These are phyloP conservation scores for Gymnorhina tibicen DNA, from an alignment of 2,113 vertebrate genomes.

Conservation along the genomic window DNA sequence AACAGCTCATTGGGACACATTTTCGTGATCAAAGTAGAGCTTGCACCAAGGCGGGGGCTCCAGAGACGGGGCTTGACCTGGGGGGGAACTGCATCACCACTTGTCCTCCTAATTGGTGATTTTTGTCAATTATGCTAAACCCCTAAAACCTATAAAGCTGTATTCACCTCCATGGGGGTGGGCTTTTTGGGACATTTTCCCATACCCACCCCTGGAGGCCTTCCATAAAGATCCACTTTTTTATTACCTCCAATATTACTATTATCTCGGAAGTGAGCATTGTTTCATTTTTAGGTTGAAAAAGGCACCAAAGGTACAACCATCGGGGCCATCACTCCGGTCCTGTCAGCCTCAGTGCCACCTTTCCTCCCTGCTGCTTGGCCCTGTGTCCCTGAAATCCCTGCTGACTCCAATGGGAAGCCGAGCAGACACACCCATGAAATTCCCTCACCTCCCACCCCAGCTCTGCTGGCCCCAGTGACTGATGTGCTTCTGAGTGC, in stretches of 20 bases:
- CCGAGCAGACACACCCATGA: background rate
- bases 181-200: background rate
- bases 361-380: background rate
- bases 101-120: background rate
- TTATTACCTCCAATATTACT: no score
- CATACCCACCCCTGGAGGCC: background rate
- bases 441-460: background rate
- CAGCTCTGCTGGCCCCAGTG: background rate
- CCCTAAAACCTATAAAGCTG: background rate
- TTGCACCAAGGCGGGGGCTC: background rate
- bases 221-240: background rate
- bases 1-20: background rate
- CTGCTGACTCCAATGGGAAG: background rate
- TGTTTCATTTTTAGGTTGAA: background rate
- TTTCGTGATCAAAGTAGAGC: background rate
- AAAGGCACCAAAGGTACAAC: background rate
- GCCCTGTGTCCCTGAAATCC: background rate
- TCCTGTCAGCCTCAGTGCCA: background rate
- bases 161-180: background rate
- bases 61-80: background rate
- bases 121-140: background rate
- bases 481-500: background rate
- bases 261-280: fast-evolving
- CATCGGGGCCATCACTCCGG: background rate
- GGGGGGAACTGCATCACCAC: background rate